Evolutionary conservation across 2,797 vertebrate genomes (phyloP).

Genomic region (Aeoliscus strigatus): DNA sequence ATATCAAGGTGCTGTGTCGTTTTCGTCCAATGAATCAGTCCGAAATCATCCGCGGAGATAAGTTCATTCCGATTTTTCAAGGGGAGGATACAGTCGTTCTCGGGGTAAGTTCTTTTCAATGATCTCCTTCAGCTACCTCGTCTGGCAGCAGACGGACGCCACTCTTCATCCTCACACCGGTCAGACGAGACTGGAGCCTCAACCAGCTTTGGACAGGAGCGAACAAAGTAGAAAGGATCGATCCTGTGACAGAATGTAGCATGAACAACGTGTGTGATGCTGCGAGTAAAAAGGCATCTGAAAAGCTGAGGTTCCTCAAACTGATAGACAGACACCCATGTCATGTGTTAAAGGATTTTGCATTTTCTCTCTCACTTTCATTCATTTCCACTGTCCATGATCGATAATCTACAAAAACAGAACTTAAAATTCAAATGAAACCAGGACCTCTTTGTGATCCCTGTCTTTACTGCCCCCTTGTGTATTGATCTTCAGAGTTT

Average conservation of each 20-base stretch:
- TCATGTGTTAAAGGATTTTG: conserved; percentile 4
- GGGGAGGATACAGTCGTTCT: conserved; percentile 87
- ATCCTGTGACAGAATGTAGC: conserved; percentile 28
- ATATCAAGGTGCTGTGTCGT: conserved; percentile 93
- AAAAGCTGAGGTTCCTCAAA: conserved; percentile 2
- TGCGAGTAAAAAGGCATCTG: conserved; percentile 16
- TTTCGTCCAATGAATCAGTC: conserved; percentile 90
- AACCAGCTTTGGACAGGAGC: conserved; percentile 28
- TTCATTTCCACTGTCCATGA: conserved; percentile 2
- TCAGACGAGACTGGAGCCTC: conserved; percentile 19
- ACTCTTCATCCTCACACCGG: conserved; percentile 32
- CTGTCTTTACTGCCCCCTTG: conserved; percentile 6
- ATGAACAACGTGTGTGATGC: conserved; percentile 20
- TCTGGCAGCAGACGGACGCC: conserved; percentile 10
- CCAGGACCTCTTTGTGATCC: conserved; percentile 32
- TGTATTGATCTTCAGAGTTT: conserved; percentile 25
- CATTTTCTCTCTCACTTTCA: background rate
- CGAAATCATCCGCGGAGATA: conserved; percentile 87
- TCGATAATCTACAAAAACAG: conserved; percentile 12
- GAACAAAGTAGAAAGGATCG: conserved; percentile 36
- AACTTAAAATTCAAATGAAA: too few species aligned
- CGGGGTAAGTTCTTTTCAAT: conserved; percentile 77
- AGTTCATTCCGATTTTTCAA: conserved; percentile 88
- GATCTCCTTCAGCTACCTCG: background rate
- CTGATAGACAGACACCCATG: conserved; percentile 7